Evolutionary conservation across 2,113 vertebrate species (phyloP).

Genomic region (Gallinago undulata): DNA sequence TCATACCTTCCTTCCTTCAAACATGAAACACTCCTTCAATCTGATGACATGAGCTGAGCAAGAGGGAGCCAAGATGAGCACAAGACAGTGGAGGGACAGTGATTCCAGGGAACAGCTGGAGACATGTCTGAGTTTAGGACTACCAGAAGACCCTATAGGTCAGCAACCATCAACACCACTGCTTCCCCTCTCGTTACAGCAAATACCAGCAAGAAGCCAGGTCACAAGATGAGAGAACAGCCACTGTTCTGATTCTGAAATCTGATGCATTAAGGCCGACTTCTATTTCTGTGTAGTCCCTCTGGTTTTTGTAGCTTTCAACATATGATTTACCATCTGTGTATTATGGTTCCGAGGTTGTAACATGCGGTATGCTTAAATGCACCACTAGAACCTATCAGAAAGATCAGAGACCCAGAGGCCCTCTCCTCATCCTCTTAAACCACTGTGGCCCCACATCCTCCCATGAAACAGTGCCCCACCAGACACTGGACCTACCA

Average conservation of each 20-base stretch:
- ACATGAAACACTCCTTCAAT: background rate
- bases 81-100: background rate
- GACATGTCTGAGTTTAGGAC: background rate
- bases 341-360: fast-evolving
- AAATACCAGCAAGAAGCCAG: background rate
- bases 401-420: background rate
- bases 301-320: background rate
- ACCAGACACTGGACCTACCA: background rate
- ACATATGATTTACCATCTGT: background rate
- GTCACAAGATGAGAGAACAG: background rate
- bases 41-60: background rate
- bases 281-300: background rate
- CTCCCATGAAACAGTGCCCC: background rate
- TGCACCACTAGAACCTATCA: fast-evolving
- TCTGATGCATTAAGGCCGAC: background rate
- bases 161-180: background rate
- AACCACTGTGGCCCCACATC: background rate
- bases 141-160: background rate
- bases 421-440: background rate
- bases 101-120: background rate
- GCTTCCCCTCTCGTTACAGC: background rate
- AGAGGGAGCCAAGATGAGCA: background rate
- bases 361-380: background rate
- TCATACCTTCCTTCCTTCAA: background rate
- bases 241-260: background rate